A percentile compares a stretch with the other conserved stretches of the same genome.
These are phyloP conservation scores for Pantherophis guttatus DNA, from an alignment of 2,113 vertebrate species.

Conservation along the genomic window DNA sequence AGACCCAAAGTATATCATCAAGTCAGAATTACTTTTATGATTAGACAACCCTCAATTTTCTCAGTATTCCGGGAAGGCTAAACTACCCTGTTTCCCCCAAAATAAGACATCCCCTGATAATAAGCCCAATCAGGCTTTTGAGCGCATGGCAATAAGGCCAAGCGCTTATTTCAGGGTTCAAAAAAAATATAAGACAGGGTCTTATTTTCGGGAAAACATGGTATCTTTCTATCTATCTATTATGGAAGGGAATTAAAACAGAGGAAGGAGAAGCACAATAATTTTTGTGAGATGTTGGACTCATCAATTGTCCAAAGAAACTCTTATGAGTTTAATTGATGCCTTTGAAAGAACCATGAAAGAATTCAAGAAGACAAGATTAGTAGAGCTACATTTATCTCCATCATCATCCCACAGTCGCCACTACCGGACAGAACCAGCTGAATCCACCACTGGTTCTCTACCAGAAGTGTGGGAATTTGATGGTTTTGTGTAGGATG, in stretches of 20 bases:
- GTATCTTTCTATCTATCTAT: neutral
- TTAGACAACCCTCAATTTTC: neutral
- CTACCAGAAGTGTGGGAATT: no score
- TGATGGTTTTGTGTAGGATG: no score
- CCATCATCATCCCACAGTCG: no score
- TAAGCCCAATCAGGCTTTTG: no score
- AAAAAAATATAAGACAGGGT: no score
- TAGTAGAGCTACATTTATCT: no score
- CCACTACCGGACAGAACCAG: no score
- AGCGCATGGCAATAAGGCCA: no score
- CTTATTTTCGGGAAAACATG: no score
- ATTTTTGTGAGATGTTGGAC: neutral
- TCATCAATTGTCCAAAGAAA: neutral
- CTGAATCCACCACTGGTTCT: no score
- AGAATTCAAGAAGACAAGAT: neutral
- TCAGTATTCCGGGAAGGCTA: neutral
- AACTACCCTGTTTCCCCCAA: neutral
- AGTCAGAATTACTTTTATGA: neutral
- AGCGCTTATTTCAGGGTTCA: no score
- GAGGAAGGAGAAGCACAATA: neutral
- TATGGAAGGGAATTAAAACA: neutral
- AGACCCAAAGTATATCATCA: neutral
- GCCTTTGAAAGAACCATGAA: neutral
- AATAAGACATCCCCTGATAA: no score
- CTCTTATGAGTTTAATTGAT: neutral